phyloP scores from a whole-genome alignment of 2,888 invertebrate species.

The Lacanobia wlatinum region DNA sequence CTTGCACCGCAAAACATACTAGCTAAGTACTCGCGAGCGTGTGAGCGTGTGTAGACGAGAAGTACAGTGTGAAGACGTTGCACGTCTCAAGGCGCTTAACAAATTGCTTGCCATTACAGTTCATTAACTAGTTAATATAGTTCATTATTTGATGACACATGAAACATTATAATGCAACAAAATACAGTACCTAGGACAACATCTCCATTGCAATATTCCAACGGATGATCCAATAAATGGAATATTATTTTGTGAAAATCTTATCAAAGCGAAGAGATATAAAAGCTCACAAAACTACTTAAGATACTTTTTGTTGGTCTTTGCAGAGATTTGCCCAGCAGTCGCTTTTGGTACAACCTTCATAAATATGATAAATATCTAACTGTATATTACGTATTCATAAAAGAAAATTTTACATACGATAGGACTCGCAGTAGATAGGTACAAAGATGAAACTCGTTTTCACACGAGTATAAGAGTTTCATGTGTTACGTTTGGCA shows the following conservation, averaged over 20 bases:
- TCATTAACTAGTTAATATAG: constrained; percentile 9
- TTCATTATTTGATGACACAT: not conserved
- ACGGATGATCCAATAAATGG: constrained; percentile 44
- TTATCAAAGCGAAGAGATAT: constrained; percentile 63
- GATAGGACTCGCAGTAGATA: constrained; percentile 34
- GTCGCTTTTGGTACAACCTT: constrained; percentile 65
- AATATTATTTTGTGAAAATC: constrained; percentile 60
- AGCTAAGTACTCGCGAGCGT: not conserved
- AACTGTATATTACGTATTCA: constrained; percentile 67
- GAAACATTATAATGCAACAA: not conserved
- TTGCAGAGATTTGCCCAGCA: constrained; percentile 62
- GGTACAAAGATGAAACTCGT: constrained; percentile 48
- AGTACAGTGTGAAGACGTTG: constrained; percentile 14
- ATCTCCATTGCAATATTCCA: constrained; percentile 15
- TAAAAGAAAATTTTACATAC: constrained; percentile 67
- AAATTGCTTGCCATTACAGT: not conserved
- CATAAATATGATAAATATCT: constrained; percentile 70
- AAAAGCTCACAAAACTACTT: constrained; percentile 68
- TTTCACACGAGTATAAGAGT: constrained; percentile 38
- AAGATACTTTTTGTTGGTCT: constrained; percentile 62
- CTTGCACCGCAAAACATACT: constrained; percentile 1
- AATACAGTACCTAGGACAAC: not conserved
- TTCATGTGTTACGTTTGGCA: constrained; percentile 2
- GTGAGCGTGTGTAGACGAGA: not conserved
- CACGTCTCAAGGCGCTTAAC: constrained; percentile 6